Evolutionary conservation across 1,140 invertebrate genomes (phyloP).

Genomic region (Cryptotermes secundus): DNA sequence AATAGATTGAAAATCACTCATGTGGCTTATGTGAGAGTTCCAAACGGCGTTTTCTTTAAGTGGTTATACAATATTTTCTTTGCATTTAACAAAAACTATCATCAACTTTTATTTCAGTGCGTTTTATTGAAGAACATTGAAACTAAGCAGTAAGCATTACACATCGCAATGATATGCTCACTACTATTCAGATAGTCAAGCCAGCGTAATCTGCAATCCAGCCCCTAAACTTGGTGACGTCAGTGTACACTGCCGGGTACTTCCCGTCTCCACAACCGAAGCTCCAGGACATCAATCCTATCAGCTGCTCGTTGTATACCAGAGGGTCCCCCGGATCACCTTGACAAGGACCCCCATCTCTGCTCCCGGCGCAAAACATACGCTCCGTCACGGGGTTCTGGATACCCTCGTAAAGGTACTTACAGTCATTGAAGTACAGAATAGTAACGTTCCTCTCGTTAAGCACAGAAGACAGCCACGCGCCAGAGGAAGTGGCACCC

Average conservation of each 20-base stretch:
- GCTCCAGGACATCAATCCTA: neutral
- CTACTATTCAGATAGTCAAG: too few relatives aligned
- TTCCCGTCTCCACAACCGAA: neutral
- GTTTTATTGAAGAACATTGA: too few relatives aligned
- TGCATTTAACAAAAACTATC: too few relatives aligned
- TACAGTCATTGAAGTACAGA: neutral
- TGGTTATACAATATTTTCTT: too few relatives aligned
- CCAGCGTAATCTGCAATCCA: neutral
- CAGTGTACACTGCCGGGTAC: neutral
- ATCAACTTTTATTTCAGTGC: too few relatives aligned
- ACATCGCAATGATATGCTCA: too few relatives aligned
- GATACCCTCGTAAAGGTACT: neutral
- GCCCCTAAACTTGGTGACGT: neutral
- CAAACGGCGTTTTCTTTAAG: too few relatives aligned
- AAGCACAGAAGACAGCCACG: neutral
- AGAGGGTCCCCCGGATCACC: neutral
- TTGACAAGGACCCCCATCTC: neutral
- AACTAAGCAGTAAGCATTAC: too few relatives aligned
- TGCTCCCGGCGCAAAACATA: neutral
- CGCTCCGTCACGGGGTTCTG: neutral
- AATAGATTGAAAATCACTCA: too few relatives aligned
- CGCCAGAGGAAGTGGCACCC: neutral
- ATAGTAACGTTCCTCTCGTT: neutral
- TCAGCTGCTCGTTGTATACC: neutral
- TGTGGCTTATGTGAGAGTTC: too few relatives aligned